Base-by-base conservation (phyloP, 1,140 invertebrate species). In the Tyrophagus putrescentiae region DNA sequence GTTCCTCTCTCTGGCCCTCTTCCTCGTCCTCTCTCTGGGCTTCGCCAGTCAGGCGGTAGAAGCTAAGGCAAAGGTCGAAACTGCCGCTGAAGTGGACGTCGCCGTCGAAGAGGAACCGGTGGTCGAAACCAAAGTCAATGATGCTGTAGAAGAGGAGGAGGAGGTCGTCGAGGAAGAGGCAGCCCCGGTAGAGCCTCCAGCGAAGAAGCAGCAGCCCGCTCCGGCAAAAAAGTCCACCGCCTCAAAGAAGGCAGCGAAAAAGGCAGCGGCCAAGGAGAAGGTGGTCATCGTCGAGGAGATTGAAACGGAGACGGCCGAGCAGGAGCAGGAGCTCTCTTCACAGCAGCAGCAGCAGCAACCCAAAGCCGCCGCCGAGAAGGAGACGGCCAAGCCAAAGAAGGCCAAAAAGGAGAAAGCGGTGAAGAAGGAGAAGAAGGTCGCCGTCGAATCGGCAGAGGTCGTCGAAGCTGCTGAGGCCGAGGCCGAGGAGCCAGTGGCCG, bases 231-330 rank as follows among this genome's bases (percentile, higher is more conserved):
- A n/a, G n/a, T 42, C 41, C 3, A 5, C 18, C 25, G 41, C 18
- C 25, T n/a, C 18, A 42, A 42, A 42, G 25, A 21, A 4, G 2
- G 41, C 41, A 42, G 3, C 41, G 25, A 42, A 3, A 42, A 42
- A 6, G 18, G 18, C 18, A 9, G 45, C 45, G 7, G 7, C 6
- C 21, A 21, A 9, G 7, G 6, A 11, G 48, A 54, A 54, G 27
- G 52, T 34, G 27, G 27, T 54, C 2, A 54, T 54, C 27, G 52
- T 54, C 13, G 52, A 54, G 27, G 52, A 54, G 3, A 54, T 54
- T 32, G 11, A 27, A 3, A 27, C 25, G 2, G 27, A 54, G 27
- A 54, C 52, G n/a, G 25, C n/a, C 11, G 52, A 36, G 39, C 52
- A 54, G 39, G 13, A 54, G 39, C n/a, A 54, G 13, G 52, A 54